Percentiles rank a stretch among this genome's conserved stretches.
Conservation (phyloP, 1,140 invertebrate genomes). For the Drosophila sturtevanti region DNA sequence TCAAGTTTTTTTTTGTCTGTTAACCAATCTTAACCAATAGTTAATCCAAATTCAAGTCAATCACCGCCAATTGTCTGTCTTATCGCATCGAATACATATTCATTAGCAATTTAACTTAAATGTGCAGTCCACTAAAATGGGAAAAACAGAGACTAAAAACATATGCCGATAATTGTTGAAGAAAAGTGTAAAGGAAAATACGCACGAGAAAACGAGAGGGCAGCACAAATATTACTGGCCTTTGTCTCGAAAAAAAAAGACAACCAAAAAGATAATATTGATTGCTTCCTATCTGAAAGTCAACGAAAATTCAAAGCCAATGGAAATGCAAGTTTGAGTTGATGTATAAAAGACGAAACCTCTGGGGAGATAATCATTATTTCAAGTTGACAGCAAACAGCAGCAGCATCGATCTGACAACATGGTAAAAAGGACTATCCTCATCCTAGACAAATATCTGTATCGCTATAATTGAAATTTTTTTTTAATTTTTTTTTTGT, state of each 20-base stretch:
- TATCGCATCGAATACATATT: constrained; percentile 63
- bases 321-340: constrained; percentile 1
- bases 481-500: neutral
- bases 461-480: neutral
- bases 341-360: constrained; percentile 63
- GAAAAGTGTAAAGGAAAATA: constrained; percentile 75
- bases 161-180: constrained; percentile 68
- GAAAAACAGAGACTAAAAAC: constrained; percentile 25
- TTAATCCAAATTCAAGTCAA: constrained; percentile 43
- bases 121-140: constrained; percentile 24
- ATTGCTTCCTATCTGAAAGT: constrained; percentile 43
- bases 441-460: neutral
- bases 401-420: constrained; percentile 59
- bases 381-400: constrained; percentile 50
- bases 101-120: constrained; percentile 59
- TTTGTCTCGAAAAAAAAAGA: constrained; percentile 37
- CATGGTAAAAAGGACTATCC: constrained; percentile 48
- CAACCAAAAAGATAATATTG: constrained; percentile 33
- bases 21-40: constrained; percentile 58
- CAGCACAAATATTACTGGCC: constrained; percentile 49
- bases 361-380: constrained; percentile 55
- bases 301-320: constrained; percentile 7
- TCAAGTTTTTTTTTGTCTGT: constrained; percentile 48
- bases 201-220: constrained; percentile 22
- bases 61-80: constrained; percentile 66